A percentile compares a stretch with the other conserved stretches of the same genome.
Conservation (phyloP, 1,140 invertebrate genomes). For the Physella acuta region DNA sequence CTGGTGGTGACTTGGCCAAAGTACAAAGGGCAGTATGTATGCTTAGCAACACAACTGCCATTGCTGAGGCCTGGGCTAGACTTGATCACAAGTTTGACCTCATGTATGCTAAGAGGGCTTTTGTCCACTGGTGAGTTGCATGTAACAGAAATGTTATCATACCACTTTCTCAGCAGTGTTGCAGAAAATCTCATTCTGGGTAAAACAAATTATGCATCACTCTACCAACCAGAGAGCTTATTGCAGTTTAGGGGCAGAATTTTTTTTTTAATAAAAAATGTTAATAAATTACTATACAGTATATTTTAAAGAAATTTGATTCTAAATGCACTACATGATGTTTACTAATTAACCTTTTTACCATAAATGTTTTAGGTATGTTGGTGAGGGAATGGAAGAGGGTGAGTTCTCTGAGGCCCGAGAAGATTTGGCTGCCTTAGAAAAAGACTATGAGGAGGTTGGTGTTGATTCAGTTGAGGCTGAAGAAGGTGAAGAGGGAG, state of each 20-base stretch:
- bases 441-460: slow-evolving; percentile 15
- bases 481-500: slow-evolving; percentile 1
- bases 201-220: too few relatives aligned
- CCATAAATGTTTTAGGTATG: background rate
- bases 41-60: background rate
- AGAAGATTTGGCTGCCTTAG: slow-evolving; percentile 3
- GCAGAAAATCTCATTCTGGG: too few relatives aligned
- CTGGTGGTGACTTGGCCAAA: background rate
- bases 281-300: too few relatives aligned
- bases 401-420: slow-evolving; percentile 15
- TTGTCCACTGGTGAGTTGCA: background rate
- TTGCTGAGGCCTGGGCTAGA: background rate
- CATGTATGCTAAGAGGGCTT: background rate
- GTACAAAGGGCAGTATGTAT: background rate
- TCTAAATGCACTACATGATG: too few relatives aligned
- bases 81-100: background rate
- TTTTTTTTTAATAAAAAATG: too few relatives aligned
- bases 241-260: too few relatives aligned
- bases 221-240: too few relatives aligned
- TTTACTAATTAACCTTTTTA: background rate
- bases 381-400: slow-evolving; percentile 10
- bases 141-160: too few relatives aligned
- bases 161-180: too few relatives aligned
- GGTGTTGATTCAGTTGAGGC: background rate
- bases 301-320: too few relatives aligned